Base-by-base conservation (phyloP, 2,797 vertebrate genomes). In the Sebastes oblongus region DNA sequence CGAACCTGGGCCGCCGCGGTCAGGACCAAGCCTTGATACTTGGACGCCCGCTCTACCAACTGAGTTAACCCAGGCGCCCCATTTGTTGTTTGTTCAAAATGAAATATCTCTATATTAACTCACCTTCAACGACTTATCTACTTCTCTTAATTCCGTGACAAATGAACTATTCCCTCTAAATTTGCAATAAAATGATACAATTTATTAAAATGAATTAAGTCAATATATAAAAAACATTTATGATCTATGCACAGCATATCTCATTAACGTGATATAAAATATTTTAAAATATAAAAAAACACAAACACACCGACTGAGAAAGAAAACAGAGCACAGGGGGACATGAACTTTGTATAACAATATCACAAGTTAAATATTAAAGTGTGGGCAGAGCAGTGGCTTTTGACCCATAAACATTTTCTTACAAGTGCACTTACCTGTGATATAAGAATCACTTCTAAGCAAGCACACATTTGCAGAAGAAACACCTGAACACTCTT, bases 151-250 rank as follows among this genome's bases (percentile, higher is more conserved):
- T 42, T 30, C 36, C 2, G 50, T 6, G 8, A 82, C 36, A 71
- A 60, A 78, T 32, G 0, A 50, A 30, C 16, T 4, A 27, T 14
- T 56, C 10, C 3, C 24, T 55, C 16, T 50, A 4, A 34, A 27
- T 85, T 62, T 66, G n/a, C 3, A 60, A 52, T 29, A 71, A 81
- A 13, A 70, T 27, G 3, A 67, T 56, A 66, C 50, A 3, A 84
- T 92, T 92, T 93, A 93, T 92, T 93, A 78, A 90, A 92, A 86
- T 3, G 1, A 67, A 62, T 42, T 3, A 11, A 67, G 46, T 5
- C 8, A 81, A 78, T 8, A 55, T 30, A 66, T 25, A 77, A 75
- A 83, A 81, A 72, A 86, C 59, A 88, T 64, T 27, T 75, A 85
- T 12, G 69, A 68, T 67, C 6, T 80, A 86, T 88, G 75, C 77